Percentiles rank a stretch among this genome's conserved stretches.
phyloP scores from a whole-genome alignment of 2,888 invertebrate genomes.

The Chloromyia formosa region DNA sequence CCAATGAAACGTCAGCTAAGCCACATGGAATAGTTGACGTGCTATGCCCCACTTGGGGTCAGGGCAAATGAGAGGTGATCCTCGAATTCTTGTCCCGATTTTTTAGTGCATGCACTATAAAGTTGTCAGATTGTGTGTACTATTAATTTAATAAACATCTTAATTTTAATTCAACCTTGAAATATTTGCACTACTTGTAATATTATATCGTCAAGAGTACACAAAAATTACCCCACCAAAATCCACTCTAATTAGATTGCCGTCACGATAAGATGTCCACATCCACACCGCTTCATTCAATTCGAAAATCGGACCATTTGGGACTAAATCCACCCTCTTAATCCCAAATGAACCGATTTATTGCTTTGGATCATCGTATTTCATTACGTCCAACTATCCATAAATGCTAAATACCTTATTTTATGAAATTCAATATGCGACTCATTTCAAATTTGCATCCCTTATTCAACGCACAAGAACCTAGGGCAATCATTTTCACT shows the following conservation, averaged over 20 bases:
- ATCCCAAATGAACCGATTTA: constrained; percentile 46
- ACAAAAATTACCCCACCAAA: not conserved
- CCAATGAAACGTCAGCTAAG: no score
- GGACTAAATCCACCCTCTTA: constrained; percentile 45
- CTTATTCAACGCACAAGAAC: constrained; percentile 14
- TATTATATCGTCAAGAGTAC: no score
- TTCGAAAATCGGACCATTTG: constrained; percentile 46
- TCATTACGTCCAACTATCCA: constrained; percentile 34
- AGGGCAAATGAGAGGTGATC: no score
- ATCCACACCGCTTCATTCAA: not conserved
- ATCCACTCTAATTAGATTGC: constrained; percentile 4
- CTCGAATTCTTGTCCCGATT: no score
- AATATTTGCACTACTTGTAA: no score
- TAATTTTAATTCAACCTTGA: no score
- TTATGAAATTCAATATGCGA: constrained; percentile 44
- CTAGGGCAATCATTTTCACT: not conserved
- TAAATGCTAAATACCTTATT: constrained; percentile 36
- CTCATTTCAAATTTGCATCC: constrained; percentile 39
- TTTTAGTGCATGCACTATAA: no score
- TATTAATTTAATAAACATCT: no score
- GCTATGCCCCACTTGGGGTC: no score
- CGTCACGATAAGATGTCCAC: not conserved
- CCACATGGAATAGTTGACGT: no score
- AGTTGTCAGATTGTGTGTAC: no score
- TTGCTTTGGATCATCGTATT: constrained; percentile 48